Percentiles rank a stretch among this genome's conserved stretches.
Evolutionary conservation across 2,888 invertebrate species (phyloP).

Genomic region (Coremacera marginata): DNA sequence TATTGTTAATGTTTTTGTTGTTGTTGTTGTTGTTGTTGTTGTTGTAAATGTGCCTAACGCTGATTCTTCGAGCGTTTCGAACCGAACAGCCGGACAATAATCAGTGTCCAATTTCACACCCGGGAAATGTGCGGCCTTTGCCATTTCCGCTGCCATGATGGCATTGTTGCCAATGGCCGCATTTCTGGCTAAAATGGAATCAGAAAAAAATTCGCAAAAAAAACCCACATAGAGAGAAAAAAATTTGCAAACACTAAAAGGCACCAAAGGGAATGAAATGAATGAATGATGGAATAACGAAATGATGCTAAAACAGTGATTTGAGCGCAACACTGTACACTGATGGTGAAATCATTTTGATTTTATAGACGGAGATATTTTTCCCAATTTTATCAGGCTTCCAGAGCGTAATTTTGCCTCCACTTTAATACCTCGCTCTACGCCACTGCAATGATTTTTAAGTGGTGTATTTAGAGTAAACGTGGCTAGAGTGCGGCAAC

Average conservation of each 20-base stretch:
- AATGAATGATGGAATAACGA: neutral
- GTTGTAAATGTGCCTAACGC: neutral
- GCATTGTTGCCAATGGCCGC: conserved; percentile 27
- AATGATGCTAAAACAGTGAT: neutral
- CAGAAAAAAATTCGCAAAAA: neutral
- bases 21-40: neutral
- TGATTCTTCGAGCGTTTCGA: conserved; percentile 9
- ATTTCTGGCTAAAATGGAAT: conserved; percentile 5
- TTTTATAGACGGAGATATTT: too few species aligned
- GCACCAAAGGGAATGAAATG: neutral
- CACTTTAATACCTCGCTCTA: too few species aligned
- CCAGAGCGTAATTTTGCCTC: too few species aligned
- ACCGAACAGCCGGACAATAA: conserved; percentile 18
- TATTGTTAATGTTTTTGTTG: neutral
- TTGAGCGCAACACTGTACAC: neutral
- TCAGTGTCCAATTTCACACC: conserved; percentile 39
- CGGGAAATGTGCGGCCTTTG: conserved; percentile 19
- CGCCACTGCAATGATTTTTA: too few species aligned
- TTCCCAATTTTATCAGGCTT: neutral
- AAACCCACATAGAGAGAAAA: neutral
- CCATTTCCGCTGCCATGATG: conserved; percentile 18
- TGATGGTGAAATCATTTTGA: neutral
- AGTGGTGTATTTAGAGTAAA: neutral
- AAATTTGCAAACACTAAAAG: neutral
- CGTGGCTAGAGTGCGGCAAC: neutral